Evolutionary conservation across 2,888 invertebrate species (phyloP), one percentile per base, ranked within the genome.

Genomic region (Caradrina kadenii): DNA sequence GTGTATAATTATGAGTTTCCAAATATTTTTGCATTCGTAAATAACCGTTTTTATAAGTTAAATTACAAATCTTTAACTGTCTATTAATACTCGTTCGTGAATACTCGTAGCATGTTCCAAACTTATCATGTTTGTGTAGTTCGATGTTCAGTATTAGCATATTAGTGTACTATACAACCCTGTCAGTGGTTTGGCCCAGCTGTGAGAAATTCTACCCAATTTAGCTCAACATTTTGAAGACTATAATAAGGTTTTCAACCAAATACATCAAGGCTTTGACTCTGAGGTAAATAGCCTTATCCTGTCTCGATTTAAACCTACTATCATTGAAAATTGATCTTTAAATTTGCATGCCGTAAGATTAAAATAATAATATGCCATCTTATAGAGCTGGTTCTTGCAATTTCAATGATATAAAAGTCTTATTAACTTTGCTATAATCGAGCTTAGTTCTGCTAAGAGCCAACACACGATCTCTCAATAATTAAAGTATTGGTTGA

Each of bases 51-150:
- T n/a, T n/a, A n/a, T n/a, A n/a, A n/a, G n/a, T n/a, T n/a, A n/a
- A n/a, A n/a, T n/a, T n/a, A n/a, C n/a, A n/a, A n/a, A n/a, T n/a
- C n/a, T n/a, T n/a, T n/a, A n/a, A n/a, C n/a, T n/a, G n/a, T n/a
- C n/a, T n/a, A n/a, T n/a, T n/a, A n/a, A n/a, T n/a, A n/a, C n/a
- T n/a, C n/a, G n/a, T n/a, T n/a, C n/a, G n/a, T n/a, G n/a, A n/a
- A n/a, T 62, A 55, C 10, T 48, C 2, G 21, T 49, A 21, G 17
- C 15, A 45, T 45, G 26, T 54, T 31, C 6, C 10, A 26, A 19
- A 62, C 31, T 2, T 64, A 62, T 39, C 49, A 55, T 55, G 76
- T 76, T 60, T 60, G 52, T 13, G 42, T n/a, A 66, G 59, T 11
- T 35, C 17, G 7, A 11, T 52, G 50, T 65, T 42, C 11, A n/a